Evolutionary conservation across 2,113 vertebrate genomes (phyloP), one percentile per base, ranked within the genome.

Genomic region (Oenanthe oenanthe): DNA sequence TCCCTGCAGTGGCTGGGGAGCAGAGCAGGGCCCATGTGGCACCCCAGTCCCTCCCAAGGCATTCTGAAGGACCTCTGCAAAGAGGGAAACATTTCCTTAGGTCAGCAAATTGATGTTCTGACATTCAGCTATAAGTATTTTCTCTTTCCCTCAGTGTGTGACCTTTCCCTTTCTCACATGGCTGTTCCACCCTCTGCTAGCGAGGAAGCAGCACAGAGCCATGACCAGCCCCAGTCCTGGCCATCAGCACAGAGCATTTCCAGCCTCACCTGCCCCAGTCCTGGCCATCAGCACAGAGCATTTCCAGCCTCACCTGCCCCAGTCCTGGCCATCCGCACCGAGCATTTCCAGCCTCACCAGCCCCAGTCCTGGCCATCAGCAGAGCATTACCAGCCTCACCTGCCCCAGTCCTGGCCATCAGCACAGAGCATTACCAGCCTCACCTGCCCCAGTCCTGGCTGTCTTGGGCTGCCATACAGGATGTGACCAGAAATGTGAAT

Each of bases 101-200:
- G 18, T 85, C 16, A 2, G 86, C 58, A 85, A 95, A 94, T 88
- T 67, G 94, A 93, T 85, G 93, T 85, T 79, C 93, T 97, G 96
- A 96, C 97, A 97, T 97, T 97, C 97, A 96, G 66, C 91, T 93
- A 84, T 72, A 93, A 94, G 82, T 85, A 93, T 57, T 81, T 93
- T 60, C 79, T 72, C 81, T 75, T 97, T 96, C 87, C 88, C 74
- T 89, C 47, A 45, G 80, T 36, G 75, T 66, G 84, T 93, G 96
- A 97, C 92, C 95, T 96, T 97, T 96, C 85, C 48, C 70, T 85
- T 61, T 75, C 65, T 93, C 68, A 6, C 68, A 54, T 2, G 50
- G 84, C 92, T 90, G 72, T 94, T 77, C 83, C 92, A 77, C 78
- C 24, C 75, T 40, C 47, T 2, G 47, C 92, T 28, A 79, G 65